Evolutionary conservation across 2,113 vertebrate genomes (phyloP).

Genomic region (Percina caprodes): DNA sequence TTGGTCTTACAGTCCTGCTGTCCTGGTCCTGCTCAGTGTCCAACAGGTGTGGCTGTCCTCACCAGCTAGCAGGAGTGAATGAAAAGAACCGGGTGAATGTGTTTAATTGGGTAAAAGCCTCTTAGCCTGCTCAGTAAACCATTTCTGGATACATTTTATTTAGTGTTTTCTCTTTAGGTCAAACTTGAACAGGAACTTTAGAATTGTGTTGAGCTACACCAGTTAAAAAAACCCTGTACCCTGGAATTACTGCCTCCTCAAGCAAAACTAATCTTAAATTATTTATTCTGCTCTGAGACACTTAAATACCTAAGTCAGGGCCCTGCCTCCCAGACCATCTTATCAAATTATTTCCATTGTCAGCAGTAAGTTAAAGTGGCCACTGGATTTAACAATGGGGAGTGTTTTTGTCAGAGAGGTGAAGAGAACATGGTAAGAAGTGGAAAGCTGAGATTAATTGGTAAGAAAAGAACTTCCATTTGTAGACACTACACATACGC

Average conservation of each 20-base stretch:
- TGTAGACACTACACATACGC: not conserved
- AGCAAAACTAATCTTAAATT: slow-evolving; percentile 65
- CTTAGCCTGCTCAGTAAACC: not conserved
- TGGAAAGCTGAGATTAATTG: not conserved
- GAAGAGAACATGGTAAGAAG: not conserved
- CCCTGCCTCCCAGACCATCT: not conserved
- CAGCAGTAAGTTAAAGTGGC: not conserved
- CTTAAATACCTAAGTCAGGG: not conserved
- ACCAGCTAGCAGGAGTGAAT: not conserved
- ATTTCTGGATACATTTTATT: slow-evolving; percentile 24
- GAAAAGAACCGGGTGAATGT: slow-evolving; percentile 6
- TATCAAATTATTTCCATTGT: slow-evolving; percentile 21
- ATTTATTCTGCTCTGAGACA: slow-evolving; percentile 35
- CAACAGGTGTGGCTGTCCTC: not conserved
- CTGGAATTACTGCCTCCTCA: slow-evolving; percentile 21
- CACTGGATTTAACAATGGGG: not conserved
- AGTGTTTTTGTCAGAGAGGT: not conserved
- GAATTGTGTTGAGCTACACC: slow-evolving; percentile 18
- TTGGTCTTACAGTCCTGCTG: slow-evolving; percentile 5
- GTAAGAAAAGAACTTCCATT: not conserved
- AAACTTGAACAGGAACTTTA: slow-evolving; percentile 6
- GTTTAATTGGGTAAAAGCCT: slow-evolving; percentile 20
- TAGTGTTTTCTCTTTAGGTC: slow-evolving; percentile 13
- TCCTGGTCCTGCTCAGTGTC: not conserved
- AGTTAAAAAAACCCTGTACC: slow-evolving; percentile 13